These are phyloP conservation scores for Hiodon alosoides DNA, from an alignment of 2,113 vertebrate species.

Conservation along the genomic window DNA sequence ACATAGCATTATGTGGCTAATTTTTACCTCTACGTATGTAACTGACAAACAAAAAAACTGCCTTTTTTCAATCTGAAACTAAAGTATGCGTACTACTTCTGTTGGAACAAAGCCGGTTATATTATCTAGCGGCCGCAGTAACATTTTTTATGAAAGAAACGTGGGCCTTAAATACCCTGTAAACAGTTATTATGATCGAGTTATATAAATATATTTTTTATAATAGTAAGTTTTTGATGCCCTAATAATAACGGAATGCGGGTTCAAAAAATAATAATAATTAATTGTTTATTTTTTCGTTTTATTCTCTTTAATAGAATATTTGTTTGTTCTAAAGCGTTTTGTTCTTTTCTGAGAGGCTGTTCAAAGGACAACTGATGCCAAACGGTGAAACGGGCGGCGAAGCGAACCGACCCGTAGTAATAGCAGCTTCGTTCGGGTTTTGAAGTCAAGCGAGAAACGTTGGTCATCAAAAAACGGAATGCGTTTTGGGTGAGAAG, in stretches of 20 bases:
- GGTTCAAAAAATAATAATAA: background rate
- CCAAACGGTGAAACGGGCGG: constrained; percentile 42
- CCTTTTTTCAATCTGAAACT: constrained; percentile 50
- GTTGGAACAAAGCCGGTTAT: constrained; percentile 32
- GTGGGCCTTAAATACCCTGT: constrained; percentile 43
- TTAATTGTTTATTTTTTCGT: constrained; percentile 3
- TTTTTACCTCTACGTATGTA: constrained; percentile 38
- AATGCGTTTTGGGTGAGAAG: background rate
- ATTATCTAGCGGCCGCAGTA: constrained; percentile 52
- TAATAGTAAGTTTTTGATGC: constrained; percentile 27
- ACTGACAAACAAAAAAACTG: constrained; percentile 30
- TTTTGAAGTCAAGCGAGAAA: constrained; percentile 49
- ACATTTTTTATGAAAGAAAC: constrained; percentile 38
- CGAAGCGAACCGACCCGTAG: constrained; percentile 53
- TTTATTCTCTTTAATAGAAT: constrained; percentile 46
- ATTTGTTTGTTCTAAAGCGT: constrained; percentile 41
- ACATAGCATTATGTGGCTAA: constrained; percentile 50
- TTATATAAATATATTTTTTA: constrained; percentile 29
- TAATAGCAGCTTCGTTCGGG: constrained; percentile 53
- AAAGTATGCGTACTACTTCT: constrained; percentile 49
- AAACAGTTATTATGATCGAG: constrained; percentile 13
- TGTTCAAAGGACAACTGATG: constrained; percentile 37
- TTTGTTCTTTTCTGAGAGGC: constrained; percentile 41
- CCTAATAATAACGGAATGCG: background rate
- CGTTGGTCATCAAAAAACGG: background rate